phyloP scores from a whole-genome alignment of 2,888 invertebrate genomes.

The Lysandra coridon region DNA sequence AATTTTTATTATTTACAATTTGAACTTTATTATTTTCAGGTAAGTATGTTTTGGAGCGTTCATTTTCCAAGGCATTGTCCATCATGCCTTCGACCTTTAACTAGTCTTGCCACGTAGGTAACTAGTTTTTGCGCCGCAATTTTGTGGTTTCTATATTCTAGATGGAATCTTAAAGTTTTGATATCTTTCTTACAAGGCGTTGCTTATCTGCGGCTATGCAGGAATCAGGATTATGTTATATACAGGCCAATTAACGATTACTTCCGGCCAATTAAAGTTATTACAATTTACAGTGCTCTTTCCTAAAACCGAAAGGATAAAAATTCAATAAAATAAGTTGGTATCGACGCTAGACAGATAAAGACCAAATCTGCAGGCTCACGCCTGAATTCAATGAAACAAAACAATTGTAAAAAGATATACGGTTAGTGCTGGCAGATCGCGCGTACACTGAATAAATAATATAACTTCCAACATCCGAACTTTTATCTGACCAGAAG shows the following conservation, averaged over 20 bases:
- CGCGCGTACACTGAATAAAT: constrained; percentile 34
- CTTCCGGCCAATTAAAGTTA: too few species aligned
- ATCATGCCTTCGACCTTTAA: neutral
- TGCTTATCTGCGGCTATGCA: too few species aligned
- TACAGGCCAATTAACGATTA: too few species aligned
- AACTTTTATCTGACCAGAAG: constrained; percentile 30
- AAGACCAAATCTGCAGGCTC: neutral
- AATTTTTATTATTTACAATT: neutral
- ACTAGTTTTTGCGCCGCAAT: too few species aligned
- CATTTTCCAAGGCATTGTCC: neutral
- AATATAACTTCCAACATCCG: neutral
- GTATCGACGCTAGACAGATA: neutral
- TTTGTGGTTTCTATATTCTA: too few species aligned
- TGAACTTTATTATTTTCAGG: neutral
- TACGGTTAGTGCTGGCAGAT: constrained; percentile 26
- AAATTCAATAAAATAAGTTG: neutral
- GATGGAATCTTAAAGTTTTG: too few species aligned
- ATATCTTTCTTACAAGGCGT: too few species aligned
- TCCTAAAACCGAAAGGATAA: neutral
- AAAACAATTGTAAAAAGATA: constrained; percentile 30
- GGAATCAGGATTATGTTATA: too few species aligned
- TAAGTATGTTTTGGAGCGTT: neutral
- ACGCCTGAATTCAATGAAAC: constrained; percentile 28
- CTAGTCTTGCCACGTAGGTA: too few species aligned
- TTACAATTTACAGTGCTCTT: neutral